A percentile compares a stretch with the other conserved stretches of the same genome.
Conservation (phyloP, 2,888 invertebrate genomes). For the Parthenolecanium corni region DNA sequence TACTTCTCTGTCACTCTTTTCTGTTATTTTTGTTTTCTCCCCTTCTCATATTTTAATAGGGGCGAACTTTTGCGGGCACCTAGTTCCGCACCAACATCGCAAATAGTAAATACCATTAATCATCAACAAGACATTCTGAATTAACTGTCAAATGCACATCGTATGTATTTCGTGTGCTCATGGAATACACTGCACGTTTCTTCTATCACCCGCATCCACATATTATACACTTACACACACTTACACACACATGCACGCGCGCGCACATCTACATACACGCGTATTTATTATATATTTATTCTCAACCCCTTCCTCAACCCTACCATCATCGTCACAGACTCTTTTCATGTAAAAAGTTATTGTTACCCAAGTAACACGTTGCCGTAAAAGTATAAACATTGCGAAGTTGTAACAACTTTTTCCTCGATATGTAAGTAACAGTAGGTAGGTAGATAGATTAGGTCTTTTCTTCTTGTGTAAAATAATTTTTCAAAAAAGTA, state of each 20-base stretch:
- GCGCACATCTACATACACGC: not conserved
- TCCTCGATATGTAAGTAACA: no score
- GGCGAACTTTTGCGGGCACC: slow-evolving; percentile 12
- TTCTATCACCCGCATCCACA: slow-evolving; percentile 12
- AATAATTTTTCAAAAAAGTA: no score
- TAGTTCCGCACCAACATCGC: slow-evolving; percentile 15
- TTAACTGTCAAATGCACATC: slow-evolving; percentile 33
- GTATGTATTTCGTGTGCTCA: slow-evolving; percentile 28
- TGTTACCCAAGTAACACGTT: slow-evolving; percentile 22
- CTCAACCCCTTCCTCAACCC: slow-evolving; percentile 8
- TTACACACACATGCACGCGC: not conserved
- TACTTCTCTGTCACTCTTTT: not conserved
- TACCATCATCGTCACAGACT: not conserved
- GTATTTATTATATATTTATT: slow-evolving; percentile 8
- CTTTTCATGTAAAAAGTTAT: slow-evolving; percentile 13
- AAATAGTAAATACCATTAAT: slow-evolving; percentile 30
- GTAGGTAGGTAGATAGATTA: no score
- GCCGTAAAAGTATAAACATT: slow-evolving; percentile 17
- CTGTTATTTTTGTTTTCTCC: not conserved
- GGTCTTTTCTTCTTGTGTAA: no score
- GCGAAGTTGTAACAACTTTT: slow-evolving; percentile 5
- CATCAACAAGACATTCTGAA: slow-evolving; percentile 31
- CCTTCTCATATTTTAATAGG: slow-evolving; percentile 2
- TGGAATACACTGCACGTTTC: slow-evolving; percentile 24
- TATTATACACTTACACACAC: not conserved